Evolutionary conservation across 1,140 invertebrate genomes (phyloP).

Genomic region (Charaxes varanes): DNA sequence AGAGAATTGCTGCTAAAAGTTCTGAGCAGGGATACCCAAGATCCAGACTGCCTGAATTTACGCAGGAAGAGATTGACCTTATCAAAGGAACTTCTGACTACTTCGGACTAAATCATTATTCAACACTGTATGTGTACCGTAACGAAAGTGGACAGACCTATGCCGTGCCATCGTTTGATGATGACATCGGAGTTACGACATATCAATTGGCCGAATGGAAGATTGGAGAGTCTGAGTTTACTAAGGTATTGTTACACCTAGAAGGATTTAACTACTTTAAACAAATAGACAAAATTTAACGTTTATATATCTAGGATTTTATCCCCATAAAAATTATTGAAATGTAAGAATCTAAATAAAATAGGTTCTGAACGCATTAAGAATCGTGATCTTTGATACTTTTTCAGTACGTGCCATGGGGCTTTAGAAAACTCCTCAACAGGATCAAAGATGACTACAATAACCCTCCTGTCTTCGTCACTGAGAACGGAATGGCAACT

Average conservation of each 20-base stretch:
- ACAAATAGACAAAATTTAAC: too few species aligned
- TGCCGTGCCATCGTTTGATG: slow-evolving; percentile 15
- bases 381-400: too few species aligned
- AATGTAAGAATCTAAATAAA: too few species aligned
- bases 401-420: slow-evolving; percentile 31
- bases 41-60: slow-evolving; percentile 57
- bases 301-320: too few species aligned
- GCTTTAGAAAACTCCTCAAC: too few species aligned
- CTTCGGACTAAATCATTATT: slow-evolving; percentile 77
- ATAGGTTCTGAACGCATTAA: too few species aligned
- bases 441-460: too few species aligned
- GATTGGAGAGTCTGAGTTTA: slow-evolving; percentile 16
- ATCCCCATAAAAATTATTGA: too few species aligned
- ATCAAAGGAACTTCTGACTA: slow-evolving; percentile 71
- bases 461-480: too few species aligned
- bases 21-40: slow-evolving; percentile 46
- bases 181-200: slow-evolving; percentile 14
- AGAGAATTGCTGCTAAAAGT: slow-evolving; percentile 68
- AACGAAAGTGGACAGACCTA: slow-evolving; percentile 38
- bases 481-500: too few species aligned
- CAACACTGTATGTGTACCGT: slow-evolving; percentile 39
- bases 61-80: slow-evolving; percentile 35
- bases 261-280: too few species aligned
- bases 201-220: slow-evolving; percentile 22
- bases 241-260: too few species aligned